Base-by-base conservation (phyloP, 2,113 vertebrate species). In the Leptodactylus fuscus region DNA sequence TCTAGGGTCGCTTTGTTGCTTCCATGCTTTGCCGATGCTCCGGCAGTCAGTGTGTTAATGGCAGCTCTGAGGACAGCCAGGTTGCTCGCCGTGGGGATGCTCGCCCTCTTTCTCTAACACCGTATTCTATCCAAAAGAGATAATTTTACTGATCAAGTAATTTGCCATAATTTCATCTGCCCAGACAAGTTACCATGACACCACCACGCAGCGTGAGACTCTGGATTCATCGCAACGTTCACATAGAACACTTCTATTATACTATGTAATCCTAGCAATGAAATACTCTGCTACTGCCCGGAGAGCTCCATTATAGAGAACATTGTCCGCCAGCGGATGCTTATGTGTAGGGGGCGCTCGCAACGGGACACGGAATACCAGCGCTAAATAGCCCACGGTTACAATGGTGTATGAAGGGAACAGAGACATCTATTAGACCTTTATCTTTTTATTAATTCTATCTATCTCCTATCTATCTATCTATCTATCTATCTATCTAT, bases 181-280 rank as follows among this genome's bases (percentile, higher is more conserved):
- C 34, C 16, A 41, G 81, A 73, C 32, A 73, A 71, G 81, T 82
- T 73, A 73, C 81, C 81, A 82, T 82, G 81, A 82, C 81, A 82
- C 49, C 81, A 49, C 69, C 67, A 38, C 12, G 4, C 81, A 38
- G 81, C 62, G n/a, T n/a, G 69, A 58, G 48, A 16, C 81, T 8
- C 16, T 5, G n/a, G 78, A 46, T 20, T 81, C 38, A 29, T 81
- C 24, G 62, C 55, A 53, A 29, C 74, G 34, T 32, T 48, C 48
- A 53, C 75, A 78, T 49, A 78, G 51, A 36, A 34, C 18, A 36
- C 48, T n/a, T 34, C 46, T 8, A 9, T 53, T 13, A 13, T 34
- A 55, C 12, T 24, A 22, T 49, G 49, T 29, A 53, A 51, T 55
- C 27, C 29, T 36, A 32, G 75, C 18, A 53, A 55, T 51, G 49